Evolutionary conservation across 2,797 vertebrate species (phyloP).

Genomic region (Staurois parvus): DNA sequence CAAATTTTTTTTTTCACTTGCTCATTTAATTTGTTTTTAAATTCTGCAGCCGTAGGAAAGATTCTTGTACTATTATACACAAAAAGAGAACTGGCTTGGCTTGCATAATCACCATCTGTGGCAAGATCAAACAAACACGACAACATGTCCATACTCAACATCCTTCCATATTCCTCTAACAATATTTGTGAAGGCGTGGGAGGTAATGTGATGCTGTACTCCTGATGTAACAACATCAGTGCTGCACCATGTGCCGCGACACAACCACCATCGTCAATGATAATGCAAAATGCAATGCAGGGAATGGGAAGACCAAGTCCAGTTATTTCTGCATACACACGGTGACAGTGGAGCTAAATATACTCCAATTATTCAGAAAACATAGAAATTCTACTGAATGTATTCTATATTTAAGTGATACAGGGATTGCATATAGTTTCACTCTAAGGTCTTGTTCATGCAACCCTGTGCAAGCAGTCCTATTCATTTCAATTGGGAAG

Average conservation of each 20-base stretch:
- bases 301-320: neutral
- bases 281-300: neutral
- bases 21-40: constrained; percentile 4
- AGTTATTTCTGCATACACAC: neutral
- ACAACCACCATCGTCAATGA: neutral
- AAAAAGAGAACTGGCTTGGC: constrained; percentile 48
- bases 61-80: constrained; percentile 4
- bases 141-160: constrained; percentile 25
- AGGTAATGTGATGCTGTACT: neutral
- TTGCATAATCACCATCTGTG: constrained; percentile 57
- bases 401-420: neutral
- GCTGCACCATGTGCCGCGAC: constrained; percentile 1
- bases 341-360: neutral
- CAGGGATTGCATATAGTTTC: no score
- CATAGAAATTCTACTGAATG: no score
- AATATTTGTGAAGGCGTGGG: constrained; percentile 36
- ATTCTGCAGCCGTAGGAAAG: neutral
- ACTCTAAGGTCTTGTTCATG: no score
- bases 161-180: constrained; percentile 31
- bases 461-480: no score
- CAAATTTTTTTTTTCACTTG: neutral
- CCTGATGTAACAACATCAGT: constrained; percentile 10
- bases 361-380: neutral
- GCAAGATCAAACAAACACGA: constrained; percentile 56
- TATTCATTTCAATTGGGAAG: no score